Percentiles rank a stretch among this genome's conserved stretches.
Conservation (phyloP, 2,113 vertebrate species). For the Trematocara macrostoma region DNA sequence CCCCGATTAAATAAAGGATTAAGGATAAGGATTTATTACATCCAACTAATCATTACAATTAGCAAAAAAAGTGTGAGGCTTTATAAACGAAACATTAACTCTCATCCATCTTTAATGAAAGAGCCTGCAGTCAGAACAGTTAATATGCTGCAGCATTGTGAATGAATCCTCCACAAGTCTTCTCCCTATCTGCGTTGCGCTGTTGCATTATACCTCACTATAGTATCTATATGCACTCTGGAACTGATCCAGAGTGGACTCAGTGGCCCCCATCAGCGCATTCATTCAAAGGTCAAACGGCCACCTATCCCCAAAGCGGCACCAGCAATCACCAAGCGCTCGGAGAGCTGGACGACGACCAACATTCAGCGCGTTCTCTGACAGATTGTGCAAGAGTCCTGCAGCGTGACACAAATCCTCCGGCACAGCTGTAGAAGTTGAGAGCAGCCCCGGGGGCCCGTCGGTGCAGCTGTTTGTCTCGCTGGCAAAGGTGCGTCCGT, state of each 20-base stretch:
- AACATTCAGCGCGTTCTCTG: background rate
- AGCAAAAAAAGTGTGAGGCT: background rate
- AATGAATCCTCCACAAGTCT: background rate
- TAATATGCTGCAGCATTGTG: background rate
- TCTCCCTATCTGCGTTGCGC: background rate
- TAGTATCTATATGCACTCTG: background rate
- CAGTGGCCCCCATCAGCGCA: background rate
- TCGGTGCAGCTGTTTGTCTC: background rate
- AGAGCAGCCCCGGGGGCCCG: background rate
- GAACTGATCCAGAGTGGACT: constrained; percentile 13
- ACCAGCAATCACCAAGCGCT: background rate
- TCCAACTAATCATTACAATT: background rate
- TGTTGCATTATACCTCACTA: background rate
- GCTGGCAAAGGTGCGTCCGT: background rate
- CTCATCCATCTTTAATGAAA: background rate
- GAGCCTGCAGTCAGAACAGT: background rate
- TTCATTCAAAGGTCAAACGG: constrained; percentile 50
- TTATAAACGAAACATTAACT: background rate
- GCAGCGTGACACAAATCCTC: background rate
- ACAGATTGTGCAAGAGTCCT: background rate
- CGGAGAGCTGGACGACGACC: background rate
- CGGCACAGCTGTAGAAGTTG: background rate
- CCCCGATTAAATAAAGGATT: background rate
- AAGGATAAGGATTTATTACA: background rate
- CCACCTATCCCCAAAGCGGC: background rate